Conservation (phyloP, 2,113 vertebrate species). For the Arvicanthis niloticus region DNA sequence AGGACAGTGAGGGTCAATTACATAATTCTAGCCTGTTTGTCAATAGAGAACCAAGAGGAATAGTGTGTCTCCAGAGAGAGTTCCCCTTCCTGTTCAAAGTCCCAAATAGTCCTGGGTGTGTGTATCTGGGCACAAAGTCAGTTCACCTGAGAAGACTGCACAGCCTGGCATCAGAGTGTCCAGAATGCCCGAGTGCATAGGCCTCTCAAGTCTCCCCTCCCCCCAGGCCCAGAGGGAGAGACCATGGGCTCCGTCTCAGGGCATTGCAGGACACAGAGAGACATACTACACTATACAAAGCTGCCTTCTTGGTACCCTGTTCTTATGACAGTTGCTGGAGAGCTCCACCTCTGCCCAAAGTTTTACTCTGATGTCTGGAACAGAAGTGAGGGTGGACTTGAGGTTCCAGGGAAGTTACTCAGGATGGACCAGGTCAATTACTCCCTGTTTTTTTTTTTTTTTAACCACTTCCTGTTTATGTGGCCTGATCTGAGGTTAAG, state of each 20-base stretch:
- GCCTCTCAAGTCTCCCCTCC: not conserved
- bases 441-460: not conserved
- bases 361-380: not conserved
- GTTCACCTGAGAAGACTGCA: not conserved
- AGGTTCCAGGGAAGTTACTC: not conserved
- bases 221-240: not conserved
- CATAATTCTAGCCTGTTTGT: not conserved
- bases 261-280: not conserved
- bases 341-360: not conserved
- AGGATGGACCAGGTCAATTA: not conserved
- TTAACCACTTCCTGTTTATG: constrained; percentile 45
- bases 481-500: not conserved
- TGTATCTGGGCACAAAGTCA: not conserved
- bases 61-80: not conserved
- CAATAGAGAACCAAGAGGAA: not conserved
- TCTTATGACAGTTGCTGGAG: not conserved
- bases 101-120: not conserved
- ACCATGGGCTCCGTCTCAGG: not conserved
- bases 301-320: not conserved
- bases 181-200: not conserved
- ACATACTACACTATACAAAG: not conserved
- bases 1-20: not conserved
- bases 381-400: not conserved
- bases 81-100: constrained; percentile 48
- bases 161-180: not conserved